phyloP scores from a whole-genome alignment of 2,113 vertebrate species.

The Engystomops pustulosus region DNA sequence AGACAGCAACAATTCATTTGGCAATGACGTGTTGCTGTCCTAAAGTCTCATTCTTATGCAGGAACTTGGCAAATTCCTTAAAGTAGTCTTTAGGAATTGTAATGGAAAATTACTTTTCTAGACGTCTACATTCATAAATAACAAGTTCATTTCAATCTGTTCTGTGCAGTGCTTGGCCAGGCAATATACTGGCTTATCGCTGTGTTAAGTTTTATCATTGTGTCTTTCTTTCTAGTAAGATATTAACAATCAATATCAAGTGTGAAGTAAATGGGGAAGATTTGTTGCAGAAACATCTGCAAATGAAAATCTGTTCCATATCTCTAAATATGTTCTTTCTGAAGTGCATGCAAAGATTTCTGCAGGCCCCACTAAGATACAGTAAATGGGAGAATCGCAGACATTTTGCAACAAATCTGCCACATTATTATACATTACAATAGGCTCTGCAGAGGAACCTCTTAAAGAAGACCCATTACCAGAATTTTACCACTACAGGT shows the following conservation, averaged over 20 bases:
- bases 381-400: too few species aligned
- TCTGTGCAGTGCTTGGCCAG: background rate
- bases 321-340: too few species aligned
- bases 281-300: too few species aligned
- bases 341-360: too few species aligned
- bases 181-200: background rate
- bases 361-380: too few species aligned
- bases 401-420: too few species aligned
- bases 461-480: too few species aligned
- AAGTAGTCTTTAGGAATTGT: background rate
- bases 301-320: too few species aligned
- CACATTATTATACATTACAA: too few species aligned
- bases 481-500: too few species aligned
- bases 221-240: background rate
- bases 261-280: too few species aligned
- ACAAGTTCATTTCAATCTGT: background rate
- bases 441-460: too few species aligned
- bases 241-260: background rate
- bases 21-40: conserved; percentile 21
- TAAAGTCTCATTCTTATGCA: conserved; percentile 1
- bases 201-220: background rate
- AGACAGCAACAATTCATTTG: conserved; percentile 45
- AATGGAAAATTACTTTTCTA: conserved; percentile 36
- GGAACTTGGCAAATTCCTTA: background rate
- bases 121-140: background rate